Base-by-base conservation (phyloP, 2,888 invertebrate species). In the Agrilus cyanescens region DNA sequence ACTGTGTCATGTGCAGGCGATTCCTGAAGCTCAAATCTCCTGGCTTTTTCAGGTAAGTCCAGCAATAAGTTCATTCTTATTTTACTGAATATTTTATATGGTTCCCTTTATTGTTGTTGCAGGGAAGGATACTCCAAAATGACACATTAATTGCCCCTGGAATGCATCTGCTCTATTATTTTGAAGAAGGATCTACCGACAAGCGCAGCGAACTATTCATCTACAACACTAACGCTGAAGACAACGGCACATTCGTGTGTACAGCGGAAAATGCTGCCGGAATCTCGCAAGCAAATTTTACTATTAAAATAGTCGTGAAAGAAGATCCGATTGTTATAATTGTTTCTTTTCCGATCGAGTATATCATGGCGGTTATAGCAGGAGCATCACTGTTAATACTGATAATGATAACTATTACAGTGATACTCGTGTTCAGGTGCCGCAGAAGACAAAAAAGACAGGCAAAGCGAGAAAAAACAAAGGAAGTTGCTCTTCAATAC, bases 261-360 rank as follows among this genome's bases (percentile, higher is more conserved):
- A 73, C 83, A 12, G 90, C 90, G 0, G 85, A 86, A 58, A 91
- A 91, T 62, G 76, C 81, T 12, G 91, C 90, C 1, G 91, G 91
- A 12, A 75, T 73, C 44, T 75, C 81, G 0, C 79, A 78, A 51
- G 81, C 84, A 45, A 90, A 91, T 63, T 85, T 86, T 54, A 88
- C 90, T 2, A 73, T 91, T 50, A 73, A 79, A 49, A 78, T 87
- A 37, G 73, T 85, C 49, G 72, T 82, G 41, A 83, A 82, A 60
- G 81, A 82, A 57, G 81, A 82, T 49, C 80, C 80, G 12, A 71
- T 56, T 48, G 43, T 52, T 32, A 48, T 48, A 7, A 46, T 48
- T n/a, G 51, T 50, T 31, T 48, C 55, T 36, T 78, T 82, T 63
- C 79, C 81, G 1, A 75, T 79, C 47, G 79, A 83, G 61, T 81